Evolutionary conservation across 2,888 invertebrate species (phyloP).

Genomic region (Archips xylosteana): DNA sequence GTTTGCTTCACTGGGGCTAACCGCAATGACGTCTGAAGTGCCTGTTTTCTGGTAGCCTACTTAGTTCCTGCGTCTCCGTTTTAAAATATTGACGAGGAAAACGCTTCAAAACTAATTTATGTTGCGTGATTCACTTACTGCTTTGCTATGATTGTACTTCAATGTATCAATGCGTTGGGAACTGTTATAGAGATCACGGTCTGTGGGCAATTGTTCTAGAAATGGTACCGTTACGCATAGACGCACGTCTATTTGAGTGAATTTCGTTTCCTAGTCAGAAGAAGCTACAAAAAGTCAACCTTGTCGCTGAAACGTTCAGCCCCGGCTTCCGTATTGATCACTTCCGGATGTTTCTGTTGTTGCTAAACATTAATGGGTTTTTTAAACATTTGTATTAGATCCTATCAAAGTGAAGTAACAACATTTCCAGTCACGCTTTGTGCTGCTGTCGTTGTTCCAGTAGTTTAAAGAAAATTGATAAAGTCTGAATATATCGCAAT

Average conservation of each 20-base stretch:
- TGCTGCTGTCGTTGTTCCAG: background rate
- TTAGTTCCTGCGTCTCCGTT: conserved; percentile 13
- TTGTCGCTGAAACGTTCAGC: conserved; percentile 23
- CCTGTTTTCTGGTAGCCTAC: conserved; percentile 8
- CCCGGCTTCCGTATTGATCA: conserved; percentile 25
- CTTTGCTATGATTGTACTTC: conserved; percentile 2
- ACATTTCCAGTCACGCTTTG: background rate
- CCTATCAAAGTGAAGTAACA: background rate
- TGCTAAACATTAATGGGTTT: background rate
- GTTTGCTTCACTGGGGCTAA: conserved; percentile 20
- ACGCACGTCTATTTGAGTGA: conserved; percentile 25
- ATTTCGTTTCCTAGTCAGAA: conserved; percentile 37
- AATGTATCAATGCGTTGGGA: background rate
- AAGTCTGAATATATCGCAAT: too few species aligned
- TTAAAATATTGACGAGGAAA: conserved; percentile 20
- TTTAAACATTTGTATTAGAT: background rate
- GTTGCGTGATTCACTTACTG: background rate
- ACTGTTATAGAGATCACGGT: conserved; percentile 11
- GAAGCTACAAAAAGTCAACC: conserved; percentile 37
- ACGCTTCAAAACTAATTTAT: conserved; percentile 1
- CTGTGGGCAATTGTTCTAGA: conserved; percentile 18
- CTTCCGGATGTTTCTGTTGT: conserved; percentile 30
- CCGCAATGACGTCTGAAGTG: conserved; percentile 39
- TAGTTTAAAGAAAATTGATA: too few species aligned
- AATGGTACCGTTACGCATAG: conserved; percentile 30